A percentile compares a stretch with the other conserved stretches of the same genome.
Conservation (phyloP, 2,888 invertebrate species). For the Tenthredo mesomela region DNA sequence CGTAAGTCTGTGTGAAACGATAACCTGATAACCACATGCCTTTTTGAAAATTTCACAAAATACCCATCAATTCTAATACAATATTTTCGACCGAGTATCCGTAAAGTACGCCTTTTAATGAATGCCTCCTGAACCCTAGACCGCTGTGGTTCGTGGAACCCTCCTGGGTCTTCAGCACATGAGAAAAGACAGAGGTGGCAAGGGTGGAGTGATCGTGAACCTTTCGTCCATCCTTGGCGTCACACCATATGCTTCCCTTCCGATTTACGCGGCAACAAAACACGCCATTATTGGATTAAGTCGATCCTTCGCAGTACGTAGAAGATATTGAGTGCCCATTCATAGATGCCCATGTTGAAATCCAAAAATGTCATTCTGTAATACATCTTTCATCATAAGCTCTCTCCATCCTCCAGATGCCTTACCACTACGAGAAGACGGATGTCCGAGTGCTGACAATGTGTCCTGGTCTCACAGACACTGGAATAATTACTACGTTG, state of each 20-base stretch:
- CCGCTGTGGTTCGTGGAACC: conserved; percentile 78
- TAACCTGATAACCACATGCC: not conserved
- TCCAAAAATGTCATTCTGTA: not conserved
- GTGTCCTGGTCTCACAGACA: conserved; percentile 75
- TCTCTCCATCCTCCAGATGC: conserved; percentile 57
- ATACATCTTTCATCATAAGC: not conserved
- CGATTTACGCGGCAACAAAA: conserved; percentile 81
- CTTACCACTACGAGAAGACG: conserved; percentile 70
- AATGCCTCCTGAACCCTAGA: conserved; percentile 66
- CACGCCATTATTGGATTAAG: conserved; percentile 80
- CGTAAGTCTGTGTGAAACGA: conserved; percentile 61
- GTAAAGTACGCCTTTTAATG: no score
- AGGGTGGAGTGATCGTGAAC: conserved; percentile 82
- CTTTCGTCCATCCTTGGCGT: conserved; percentile 81
- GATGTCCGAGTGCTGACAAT: conserved; percentile 75
- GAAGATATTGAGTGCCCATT: not conserved
- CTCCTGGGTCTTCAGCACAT: conserved; percentile 81
- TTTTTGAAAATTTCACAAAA: not conserved
- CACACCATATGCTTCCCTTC: conserved; percentile 76
- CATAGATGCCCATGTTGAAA: conserved; percentile 42
- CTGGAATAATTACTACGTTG: conserved; percentile 70
- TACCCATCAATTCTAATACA: not conserved
- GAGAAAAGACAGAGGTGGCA: conserved; percentile 80
- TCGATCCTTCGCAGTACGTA: conserved; percentile 77
- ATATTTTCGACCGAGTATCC: no score